Evolutionary conservation across 1,140 invertebrate species (phyloP), one percentile per base, ranked within the genome.

Genomic region (Drosophila aff.): DNA sequence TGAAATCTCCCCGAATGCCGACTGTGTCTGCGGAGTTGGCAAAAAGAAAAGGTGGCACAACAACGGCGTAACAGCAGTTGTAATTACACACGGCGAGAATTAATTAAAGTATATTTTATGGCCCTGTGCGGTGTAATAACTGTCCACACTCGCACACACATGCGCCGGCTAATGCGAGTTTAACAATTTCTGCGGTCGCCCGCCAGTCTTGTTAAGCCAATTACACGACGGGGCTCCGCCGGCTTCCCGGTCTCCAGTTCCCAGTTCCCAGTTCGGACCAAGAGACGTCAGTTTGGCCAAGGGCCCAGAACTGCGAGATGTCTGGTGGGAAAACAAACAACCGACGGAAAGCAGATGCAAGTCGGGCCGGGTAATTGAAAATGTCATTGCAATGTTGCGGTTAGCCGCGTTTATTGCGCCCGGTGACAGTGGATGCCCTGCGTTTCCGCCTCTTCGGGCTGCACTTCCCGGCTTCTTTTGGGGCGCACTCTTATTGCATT

Each of bases 101-200:
- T 89, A 84, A 89, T 90, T 90, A 82, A 89, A 90, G 81, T 82
- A 85, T 89, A 77, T 74, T 89, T 89, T 85, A 89, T 76, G 78
- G 85, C 72, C 69, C 44, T 21, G 40, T 81, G 74, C 47, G 63
- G 72, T 69, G 72, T 80, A 74, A 78, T 84, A 90, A 90, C 81
- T 84, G 84, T 84, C 74, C 77, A 78, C 49, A 47, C 44, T 47
- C 28, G 33, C 33, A 62, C 40, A 62, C 38, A 76, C 60, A 43
- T 23, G 44, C 31, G n/a, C 18, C 64, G 28, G 75, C 80, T 89
- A 87, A 89, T 84, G 84, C 47, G 73, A 87, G 64, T 83, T 86
- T 87, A 77, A 81, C 81, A 75, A 81, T 53, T 87, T 80, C 72
- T 81, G 82, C 65, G 82, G 82, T 78, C 40, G 82, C 80, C 62